These are phyloP conservation scores for Mohoua ochrocephala DNA, from an alignment of 2,113 vertebrate genomes.

Conservation along the genomic window DNA sequence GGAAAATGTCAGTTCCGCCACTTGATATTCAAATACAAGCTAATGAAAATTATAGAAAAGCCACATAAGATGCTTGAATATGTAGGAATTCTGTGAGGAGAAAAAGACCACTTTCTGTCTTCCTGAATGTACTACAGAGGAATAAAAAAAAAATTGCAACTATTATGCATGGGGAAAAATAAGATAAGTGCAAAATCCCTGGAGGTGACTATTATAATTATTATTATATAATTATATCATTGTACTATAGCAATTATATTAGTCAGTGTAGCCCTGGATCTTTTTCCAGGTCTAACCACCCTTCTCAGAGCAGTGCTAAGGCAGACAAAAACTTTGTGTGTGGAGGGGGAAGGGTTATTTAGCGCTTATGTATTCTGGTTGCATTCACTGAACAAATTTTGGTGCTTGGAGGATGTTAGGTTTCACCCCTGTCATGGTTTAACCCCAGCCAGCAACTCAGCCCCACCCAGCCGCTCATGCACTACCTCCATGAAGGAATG, in stretches of 20 bases:
- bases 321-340: not conserved
- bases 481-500: not conserved
- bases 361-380: not conserved
- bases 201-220: not conserved
- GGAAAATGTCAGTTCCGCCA: not conserved
- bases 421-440: not conserved
- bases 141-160: not conserved
- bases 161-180: not conserved
- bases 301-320: not conserved
- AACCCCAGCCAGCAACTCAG: not conserved
- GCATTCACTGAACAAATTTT: not conserved
- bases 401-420: not conserved
- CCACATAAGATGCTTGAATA: not conserved
- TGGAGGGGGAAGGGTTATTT: not conserved
- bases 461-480: rapidly evolving
- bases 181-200: not conserved
- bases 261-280: not conserved
- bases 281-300: not conserved
- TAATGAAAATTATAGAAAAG: not conserved
- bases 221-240: not conserved
- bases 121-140: not conserved
- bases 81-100: not conserved
- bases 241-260: not conserved
- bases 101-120: not conserved
- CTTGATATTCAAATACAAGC: not conserved